phyloP scores from a whole-genome alignment of 92 coral and sea anemone genomes.

The Anthopleura xanthogrammica region DNA sequence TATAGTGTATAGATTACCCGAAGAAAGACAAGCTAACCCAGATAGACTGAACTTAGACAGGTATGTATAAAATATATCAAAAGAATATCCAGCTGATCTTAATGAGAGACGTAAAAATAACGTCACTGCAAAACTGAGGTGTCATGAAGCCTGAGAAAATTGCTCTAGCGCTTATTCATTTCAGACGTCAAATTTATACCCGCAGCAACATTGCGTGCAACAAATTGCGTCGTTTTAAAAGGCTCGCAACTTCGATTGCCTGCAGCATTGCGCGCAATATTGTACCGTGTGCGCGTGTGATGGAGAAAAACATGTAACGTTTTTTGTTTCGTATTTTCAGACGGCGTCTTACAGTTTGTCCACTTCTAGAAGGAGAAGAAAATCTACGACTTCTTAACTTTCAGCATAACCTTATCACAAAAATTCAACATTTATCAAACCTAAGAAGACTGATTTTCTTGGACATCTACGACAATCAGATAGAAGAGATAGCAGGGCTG shows the following conservation, averaged over 20 bases:
- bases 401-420: constrained; percentile 87
- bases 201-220: too few species aligned
- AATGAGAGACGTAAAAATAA: too few species aligned
- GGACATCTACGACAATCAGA: constrained; percentile 95
- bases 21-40: constrained; percentile 97
- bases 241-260: too few species aligned
- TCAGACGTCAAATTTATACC: too few species aligned
- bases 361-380: constrained; percentile 95
- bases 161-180: too few species aligned
- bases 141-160: too few species aligned
- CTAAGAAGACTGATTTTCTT: constrained; percentile 87
- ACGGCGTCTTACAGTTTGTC: constrained; percentile 85
- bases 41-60: constrained; percentile 97
- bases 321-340: constrained; percentile 36
- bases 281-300: too few species aligned
- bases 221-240: too few species aligned
- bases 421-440: constrained; percentile 80
- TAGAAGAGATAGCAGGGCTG: constrained; percentile 90
- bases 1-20: constrained; percentile 93
- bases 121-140: too few species aligned
- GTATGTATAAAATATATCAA: constrained; percentile 26
- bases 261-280: too few species aligned
- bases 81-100: too few species aligned
- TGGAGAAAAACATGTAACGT: not conserved
- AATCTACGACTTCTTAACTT: constrained; percentile 85